phyloP scores from a whole-genome alignment of 2,888 invertebrate species.

The Leucania comma region DNA sequence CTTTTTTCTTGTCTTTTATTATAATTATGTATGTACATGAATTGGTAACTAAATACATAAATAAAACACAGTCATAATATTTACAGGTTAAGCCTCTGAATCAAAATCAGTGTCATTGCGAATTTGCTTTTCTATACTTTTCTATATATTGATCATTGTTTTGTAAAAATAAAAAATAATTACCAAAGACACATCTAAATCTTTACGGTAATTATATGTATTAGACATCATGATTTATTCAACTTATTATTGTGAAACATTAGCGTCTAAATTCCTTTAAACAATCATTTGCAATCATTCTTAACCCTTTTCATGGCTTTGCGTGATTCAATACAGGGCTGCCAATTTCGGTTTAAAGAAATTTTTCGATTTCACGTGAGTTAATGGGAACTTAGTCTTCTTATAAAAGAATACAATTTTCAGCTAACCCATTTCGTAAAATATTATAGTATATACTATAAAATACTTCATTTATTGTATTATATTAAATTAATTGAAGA shows the following conservation, averaged over 20 bases:
- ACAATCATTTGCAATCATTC: slow-evolving; percentile 49
- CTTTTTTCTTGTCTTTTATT: too few relatives aligned
- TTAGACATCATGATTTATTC: background rate
- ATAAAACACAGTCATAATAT: too few relatives aligned
- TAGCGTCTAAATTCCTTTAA: slow-evolving; percentile 29
- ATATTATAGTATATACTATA: too few relatives aligned
- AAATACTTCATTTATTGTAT: too few relatives aligned
- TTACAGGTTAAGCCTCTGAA: too few relatives aligned
- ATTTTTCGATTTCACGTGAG: too few relatives aligned
- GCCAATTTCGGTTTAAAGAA: too few relatives aligned
- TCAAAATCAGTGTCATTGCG: too few relatives aligned
- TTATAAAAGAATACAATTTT: background rate
- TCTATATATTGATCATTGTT: background rate
- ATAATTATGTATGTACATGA: too few relatives aligned
- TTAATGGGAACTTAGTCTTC: background rate
- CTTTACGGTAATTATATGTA: background rate
- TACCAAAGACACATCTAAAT: background rate
- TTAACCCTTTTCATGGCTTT: slow-evolving; percentile 60
- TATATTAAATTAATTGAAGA: too few relatives aligned
- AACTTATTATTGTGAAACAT: slow-evolving; percentile 11
- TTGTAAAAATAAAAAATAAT: background rate
- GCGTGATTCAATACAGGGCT: slow-evolving; percentile 30
- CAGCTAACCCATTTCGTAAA: too few relatives aligned
- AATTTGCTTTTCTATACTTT: background rate
- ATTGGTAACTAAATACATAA: too few relatives aligned